Evolutionary conservation across 2,888 invertebrate genomes (phyloP).

Genomic region (Lordiphosa andalusiaca): DNA sequence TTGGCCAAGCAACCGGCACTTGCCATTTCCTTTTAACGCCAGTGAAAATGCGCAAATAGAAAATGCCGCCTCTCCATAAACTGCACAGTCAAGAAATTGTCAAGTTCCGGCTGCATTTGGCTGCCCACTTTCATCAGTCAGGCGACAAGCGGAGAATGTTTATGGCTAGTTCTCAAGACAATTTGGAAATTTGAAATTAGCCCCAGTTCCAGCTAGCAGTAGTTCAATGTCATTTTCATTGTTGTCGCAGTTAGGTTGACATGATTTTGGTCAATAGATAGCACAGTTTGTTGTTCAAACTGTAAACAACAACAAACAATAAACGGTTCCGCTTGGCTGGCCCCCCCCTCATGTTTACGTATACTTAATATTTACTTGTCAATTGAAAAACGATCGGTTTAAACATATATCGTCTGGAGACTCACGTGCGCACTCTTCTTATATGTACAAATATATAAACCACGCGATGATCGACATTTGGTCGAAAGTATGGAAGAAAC

Average conservation of each 20-base stretch:
- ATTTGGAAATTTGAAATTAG: constrained; percentile 20
- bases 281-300: too few species aligned
- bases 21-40: constrained; percentile 10
- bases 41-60: constrained; percentile 63
- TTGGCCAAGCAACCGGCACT: constrained; percentile 18
- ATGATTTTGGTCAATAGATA: constrained; percentile 3
- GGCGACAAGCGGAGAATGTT: constrained; percentile 11
- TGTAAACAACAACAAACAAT: too few species aligned
- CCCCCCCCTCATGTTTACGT: constrained; percentile 2
- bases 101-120: constrained; percentile 49
- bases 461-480: too few species aligned
- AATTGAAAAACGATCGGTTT: constrained; percentile 1
- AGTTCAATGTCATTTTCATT: constrained; percentile 50
- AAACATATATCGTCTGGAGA: not conserved
- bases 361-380: constrained; percentile 22
- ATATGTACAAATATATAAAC: too few species aligned
- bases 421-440: not conserved
- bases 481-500: not conserved
- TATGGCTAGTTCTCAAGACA: constrained; percentile 23
- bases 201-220: too few species aligned
- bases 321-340: not conserved
- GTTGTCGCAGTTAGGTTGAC: constrained; percentile 11
- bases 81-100: constrained; percentile 38
- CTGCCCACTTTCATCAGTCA: constrained; percentile 12
- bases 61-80: constrained; percentile 31